A percentile compares a stretch with the other conserved stretches of the same genome.
phyloP scores from a whole-genome alignment of 2,797 vertebrate genomes.

The Salarias fasciatus region DNA sequence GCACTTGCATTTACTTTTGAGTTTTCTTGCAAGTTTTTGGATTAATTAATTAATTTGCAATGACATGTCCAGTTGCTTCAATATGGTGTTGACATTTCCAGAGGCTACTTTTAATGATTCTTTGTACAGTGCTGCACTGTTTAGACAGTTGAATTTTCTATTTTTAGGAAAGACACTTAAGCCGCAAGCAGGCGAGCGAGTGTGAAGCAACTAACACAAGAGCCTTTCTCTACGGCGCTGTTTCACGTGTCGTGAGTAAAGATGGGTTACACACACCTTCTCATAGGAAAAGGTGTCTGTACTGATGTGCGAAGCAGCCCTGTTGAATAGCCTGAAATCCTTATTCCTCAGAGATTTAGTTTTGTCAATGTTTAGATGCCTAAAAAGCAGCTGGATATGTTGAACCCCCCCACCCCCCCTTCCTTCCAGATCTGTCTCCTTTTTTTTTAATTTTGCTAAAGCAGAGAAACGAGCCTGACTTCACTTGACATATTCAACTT shows the following conservation, averaged over 20 bases:
- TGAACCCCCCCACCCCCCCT: too few species aligned
- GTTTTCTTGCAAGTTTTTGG: background rate
- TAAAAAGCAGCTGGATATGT: too few species aligned
- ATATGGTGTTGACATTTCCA: background rate
- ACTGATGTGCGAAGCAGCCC: too few species aligned
- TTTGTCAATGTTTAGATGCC: too few species aligned
- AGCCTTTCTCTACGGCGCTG: background rate
- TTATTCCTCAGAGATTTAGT: too few species aligned
- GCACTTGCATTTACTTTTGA: background rate
- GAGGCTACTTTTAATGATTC: background rate
- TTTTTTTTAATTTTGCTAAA: background rate
- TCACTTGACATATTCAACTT: slow-evolving; percentile 54
- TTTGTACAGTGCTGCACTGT: background rate
- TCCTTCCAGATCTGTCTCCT: slow-evolving; percentile 31
- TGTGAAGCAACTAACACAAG: background rate
- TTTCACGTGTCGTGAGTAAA: background rate
- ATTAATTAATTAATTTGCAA: background rate
- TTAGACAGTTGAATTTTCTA: background rate
- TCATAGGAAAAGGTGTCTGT: too few species aligned
- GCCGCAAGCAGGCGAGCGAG: background rate
- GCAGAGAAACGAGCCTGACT: slow-evolving; percentile 36
- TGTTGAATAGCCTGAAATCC: too few species aligned
- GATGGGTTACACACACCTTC: too few species aligned
- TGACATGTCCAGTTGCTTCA: background rate
- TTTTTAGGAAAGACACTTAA: slow-evolving; percentile 1